phyloP scores from a whole-genome alignment of 2,113 vertebrate genomes.

The Machaerirhynchus nigripectus region DNA sequence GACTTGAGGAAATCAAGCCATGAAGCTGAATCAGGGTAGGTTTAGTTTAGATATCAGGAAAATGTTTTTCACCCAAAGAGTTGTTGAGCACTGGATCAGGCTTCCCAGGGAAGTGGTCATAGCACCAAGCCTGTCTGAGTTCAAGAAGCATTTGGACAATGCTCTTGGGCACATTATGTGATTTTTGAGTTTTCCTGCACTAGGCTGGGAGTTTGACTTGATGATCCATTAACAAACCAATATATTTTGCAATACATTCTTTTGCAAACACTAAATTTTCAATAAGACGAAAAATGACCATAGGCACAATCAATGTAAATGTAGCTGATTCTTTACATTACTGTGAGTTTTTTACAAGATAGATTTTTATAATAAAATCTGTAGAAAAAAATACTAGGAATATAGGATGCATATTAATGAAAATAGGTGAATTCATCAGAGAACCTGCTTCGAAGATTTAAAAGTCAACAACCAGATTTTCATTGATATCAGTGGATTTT shows the following conservation, averaged over 20 bases:
- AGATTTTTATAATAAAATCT: not conserved
- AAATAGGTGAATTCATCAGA: not conserved
- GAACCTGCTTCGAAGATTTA: not conserved
- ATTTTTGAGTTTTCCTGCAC: not conserved
- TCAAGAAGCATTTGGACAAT: not conserved
- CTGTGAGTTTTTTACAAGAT: not conserved
- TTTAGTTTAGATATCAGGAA: not conserved
- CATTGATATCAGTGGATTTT: not conserved
- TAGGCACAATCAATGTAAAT: not conserved
- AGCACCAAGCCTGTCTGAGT: not conserved
- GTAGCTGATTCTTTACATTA: not conserved
- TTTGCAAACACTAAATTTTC: not conserved
- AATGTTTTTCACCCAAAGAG: not conserved
- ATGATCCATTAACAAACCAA: not conserved
- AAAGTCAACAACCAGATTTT: not conserved
- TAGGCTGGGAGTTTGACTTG: not conserved
- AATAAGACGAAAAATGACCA: not conserved
- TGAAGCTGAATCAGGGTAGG: not conserved
- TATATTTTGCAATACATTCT: not conserved
- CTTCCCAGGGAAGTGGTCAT: not conserved
- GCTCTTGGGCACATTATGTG: not conserved
- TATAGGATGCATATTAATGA: not conserved
- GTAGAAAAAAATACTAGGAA: not conserved
- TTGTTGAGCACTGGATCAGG: not conserved
- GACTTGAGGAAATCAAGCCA: not conserved